Evolutionary conservation across 1,140 invertebrate species (phyloP).

Genomic region (Drosophila equinoxialis): DNA sequence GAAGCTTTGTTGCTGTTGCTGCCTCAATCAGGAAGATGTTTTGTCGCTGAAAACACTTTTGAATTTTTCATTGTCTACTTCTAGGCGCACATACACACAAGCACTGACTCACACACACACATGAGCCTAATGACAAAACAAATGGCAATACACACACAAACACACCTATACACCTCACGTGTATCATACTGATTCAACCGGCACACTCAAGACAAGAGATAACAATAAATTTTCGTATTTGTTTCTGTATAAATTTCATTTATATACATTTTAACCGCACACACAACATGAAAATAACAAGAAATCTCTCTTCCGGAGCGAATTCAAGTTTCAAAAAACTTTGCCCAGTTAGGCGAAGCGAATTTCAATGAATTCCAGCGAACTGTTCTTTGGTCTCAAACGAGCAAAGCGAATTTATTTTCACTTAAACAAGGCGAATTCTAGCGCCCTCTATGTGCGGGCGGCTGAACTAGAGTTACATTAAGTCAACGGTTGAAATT

Average conservation of each 20-base stretch:
- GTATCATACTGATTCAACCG: conserved; percentile 13
- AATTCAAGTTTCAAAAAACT: no score
- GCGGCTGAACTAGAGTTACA: not conserved
- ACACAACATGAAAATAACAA: not conserved
- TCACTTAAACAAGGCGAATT: no score
- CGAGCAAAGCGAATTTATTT: no score
- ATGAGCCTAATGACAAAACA: not conserved
- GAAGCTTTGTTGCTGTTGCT: conserved; percentile 16
- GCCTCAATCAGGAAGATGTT: conserved; percentile 31
- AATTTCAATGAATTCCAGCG: no score
- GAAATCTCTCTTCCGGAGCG: no score
- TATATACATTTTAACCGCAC: conserved; percentile 60
- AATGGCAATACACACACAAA: not conserved
- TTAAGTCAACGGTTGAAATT: no score
- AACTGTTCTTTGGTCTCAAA: no score
- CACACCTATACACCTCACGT: not conserved
- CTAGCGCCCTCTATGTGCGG: not conserved
- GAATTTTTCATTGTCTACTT: conserved; percentile 57
- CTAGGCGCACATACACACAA: conserved; percentile 19
- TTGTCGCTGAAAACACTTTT: conserved; percentile 20
- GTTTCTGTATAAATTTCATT: conserved; percentile 22
- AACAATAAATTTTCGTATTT: conserved; percentile 5
- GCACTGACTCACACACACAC: conserved; percentile 24
- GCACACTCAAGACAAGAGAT: not conserved
- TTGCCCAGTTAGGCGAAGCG: no score